phyloP scores from a whole-genome alignment of 2,113 vertebrate genomes.

The Panurus biarmicus region DNA sequence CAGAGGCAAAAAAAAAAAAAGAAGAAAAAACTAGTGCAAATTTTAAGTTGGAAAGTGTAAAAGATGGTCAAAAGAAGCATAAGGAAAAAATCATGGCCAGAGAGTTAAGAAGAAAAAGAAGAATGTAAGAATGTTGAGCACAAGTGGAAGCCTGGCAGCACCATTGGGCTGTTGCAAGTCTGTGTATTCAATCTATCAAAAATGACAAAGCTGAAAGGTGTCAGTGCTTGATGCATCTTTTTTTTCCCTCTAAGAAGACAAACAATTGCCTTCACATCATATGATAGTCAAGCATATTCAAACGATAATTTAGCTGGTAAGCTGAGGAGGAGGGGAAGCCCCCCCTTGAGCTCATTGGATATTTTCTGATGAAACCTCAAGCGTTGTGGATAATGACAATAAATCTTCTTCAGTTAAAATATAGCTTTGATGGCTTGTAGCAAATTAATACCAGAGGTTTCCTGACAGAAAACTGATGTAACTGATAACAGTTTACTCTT shows the following conservation, averaged over 20 bases:
- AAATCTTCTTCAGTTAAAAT: background rate
- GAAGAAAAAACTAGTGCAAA: background rate
- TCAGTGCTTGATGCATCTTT: background rate
- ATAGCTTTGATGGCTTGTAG: background rate
- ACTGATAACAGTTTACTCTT: background rate
- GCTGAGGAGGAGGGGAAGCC: fast-evolving
- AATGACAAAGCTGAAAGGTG: background rate
- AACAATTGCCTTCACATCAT: background rate
- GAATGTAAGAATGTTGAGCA: background rate
- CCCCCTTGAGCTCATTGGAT: background rate
- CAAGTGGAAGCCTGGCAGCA: background rate
- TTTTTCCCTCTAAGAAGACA: background rate
- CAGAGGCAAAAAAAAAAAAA: background rate
- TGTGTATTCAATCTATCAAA: background rate
- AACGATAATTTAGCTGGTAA: background rate
- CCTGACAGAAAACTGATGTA: background rate
- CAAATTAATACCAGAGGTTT: background rate
- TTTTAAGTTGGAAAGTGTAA: background rate
- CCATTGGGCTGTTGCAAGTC: background rate
- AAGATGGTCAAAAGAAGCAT: background rate
- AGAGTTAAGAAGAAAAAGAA: background rate
- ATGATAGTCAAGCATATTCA: background rate
- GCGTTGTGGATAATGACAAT: background rate
- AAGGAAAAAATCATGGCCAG: background rate
- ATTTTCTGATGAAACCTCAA: background rate